Percentiles rank a stretch among this genome's conserved stretches.
These are phyloP conservation scores for Eupithecia subfuscata DNA, from an alignment of 2,888 invertebrate species.

Conservation along the genomic window DNA sequence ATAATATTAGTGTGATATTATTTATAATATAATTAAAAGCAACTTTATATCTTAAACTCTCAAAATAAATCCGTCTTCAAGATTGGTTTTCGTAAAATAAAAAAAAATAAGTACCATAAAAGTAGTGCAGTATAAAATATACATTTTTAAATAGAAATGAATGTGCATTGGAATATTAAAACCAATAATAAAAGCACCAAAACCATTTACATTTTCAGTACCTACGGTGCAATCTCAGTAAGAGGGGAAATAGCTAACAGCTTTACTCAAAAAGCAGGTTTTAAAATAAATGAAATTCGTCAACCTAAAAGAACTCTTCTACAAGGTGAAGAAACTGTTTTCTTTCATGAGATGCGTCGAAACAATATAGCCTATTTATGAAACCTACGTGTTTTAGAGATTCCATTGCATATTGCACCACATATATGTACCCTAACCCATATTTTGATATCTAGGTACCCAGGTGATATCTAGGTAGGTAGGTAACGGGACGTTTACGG, in stretches of 20 bases:
- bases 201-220: constrained; percentile 29
- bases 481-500: too few relatives aligned
- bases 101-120: not conserved
- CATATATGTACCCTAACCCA: too few relatives aligned
- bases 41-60: too few relatives aligned
- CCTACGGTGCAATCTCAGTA: constrained; percentile 31
- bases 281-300: not conserved
- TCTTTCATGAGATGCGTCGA: not conserved
- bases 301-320: not conserved
- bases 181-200: constrained; percentile 20
- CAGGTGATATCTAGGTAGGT: too few relatives aligned
- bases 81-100: not conserved
- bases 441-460: too few relatives aligned
- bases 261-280: constrained; percentile 12
- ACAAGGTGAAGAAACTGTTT: too few relatives aligned
- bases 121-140: not conserved
- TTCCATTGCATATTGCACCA: too few relatives aligned
- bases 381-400: too few relatives aligned
- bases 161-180: constrained; percentile 25
- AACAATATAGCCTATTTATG: too few relatives aligned
- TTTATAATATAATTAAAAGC: too few relatives aligned
- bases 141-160: not conserved
- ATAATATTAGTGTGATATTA: too few relatives aligned
- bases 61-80: too few relatives aligned
- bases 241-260: constrained; percentile 17